Evolutionary conservation across 2,797 vertebrate species (phyloP), one percentile per base, ranked within the genome.

Genomic region (Sebastes minor): DNA sequence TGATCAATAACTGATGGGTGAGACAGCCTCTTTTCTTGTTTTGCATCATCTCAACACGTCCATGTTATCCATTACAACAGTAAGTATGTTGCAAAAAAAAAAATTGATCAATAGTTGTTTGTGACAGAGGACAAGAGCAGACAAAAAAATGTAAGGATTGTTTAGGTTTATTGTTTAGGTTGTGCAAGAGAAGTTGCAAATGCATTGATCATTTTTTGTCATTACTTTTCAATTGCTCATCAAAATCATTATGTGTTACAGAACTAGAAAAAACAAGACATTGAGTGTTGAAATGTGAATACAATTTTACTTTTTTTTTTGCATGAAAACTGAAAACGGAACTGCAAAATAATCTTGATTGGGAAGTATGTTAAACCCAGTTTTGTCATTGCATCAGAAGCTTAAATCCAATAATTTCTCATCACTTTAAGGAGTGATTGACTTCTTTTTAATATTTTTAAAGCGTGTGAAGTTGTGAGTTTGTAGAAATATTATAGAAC

Each of bases 1-100:
- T 55, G 56, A 71, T 74, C 32, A 62, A 23, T 85, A 32, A 66
- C 81, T 68, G 12, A 86, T 71, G 74, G 23, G 25, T 71, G 52
- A 75, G 46, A 70, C 57, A 23, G 46, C 49, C 8, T 78, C 25
- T 64, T 12, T 14, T 65, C 49, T 77, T 25, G n/a, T 53, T 71
- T 71, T 59, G 46, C 76, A 77, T 49, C 70, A 59, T 28, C n/a
- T 80, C 22, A 63, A 22, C 22, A 53, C 49, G 1, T 73, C 53
- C 33, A 4, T n/a, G 20, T 35, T 11, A 53, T 1, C 10, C 57
- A 4, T 32, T 60, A 6, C 25, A 73, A 23, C 30, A 42, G 10
- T 42, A 42, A 35, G 23, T 65, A 6, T 28, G 33, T 1, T 66
- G 62, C 28, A 38, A 38, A 38, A 35, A n/a, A n/a, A 28, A 20